Evolutionary conservation across 2,113 vertebrate species (phyloP).

Genomic region (Tauraco erythrolophus): DNA sequence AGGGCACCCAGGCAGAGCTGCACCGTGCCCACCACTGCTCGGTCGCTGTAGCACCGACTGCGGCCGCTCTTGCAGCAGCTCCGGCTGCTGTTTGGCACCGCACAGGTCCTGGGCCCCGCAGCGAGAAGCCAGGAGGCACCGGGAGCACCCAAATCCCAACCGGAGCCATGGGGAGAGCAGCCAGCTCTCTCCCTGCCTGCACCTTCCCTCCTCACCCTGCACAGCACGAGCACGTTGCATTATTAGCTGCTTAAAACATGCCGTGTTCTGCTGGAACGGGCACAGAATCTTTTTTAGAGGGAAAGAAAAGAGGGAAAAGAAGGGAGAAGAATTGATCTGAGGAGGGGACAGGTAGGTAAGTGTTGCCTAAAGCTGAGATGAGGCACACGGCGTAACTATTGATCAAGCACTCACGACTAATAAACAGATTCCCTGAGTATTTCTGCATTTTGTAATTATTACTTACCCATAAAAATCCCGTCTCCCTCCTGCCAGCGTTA

Average conservation of each 20-base stretch:
- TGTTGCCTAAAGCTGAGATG: not conserved
- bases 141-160: not conserved
- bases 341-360: not conserved
- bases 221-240: fast-evolving
- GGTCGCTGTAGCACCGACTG: not conserved
- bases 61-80: not conserved
- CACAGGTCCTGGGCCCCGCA: not conserved
- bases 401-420: not conserved
- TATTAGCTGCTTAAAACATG: fast-evolving
- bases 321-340: not conserved
- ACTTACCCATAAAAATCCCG: slow-evolving; percentile 60
- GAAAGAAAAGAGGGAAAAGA: not conserved
- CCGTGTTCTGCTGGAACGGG: not conserved
- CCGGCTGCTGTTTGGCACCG: not conserved
- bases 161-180: too few species aligned
- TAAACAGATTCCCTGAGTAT: slow-evolving; percentile 39
- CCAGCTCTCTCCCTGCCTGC: not conserved
- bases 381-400: not conserved
- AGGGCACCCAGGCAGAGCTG: not conserved
- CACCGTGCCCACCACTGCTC: not conserved
- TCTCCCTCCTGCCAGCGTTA: slow-evolving; percentile 69
- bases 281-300: not conserved
- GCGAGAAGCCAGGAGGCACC: fast-evolving
- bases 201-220: not conserved
- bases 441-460: slow-evolving; percentile 69